A percentile compares a stretch with the other conserved stretches of the same genome.
phyloP scores from a whole-genome alignment of 1,140 invertebrate genomes.

The Drosophila truncata region DNA sequence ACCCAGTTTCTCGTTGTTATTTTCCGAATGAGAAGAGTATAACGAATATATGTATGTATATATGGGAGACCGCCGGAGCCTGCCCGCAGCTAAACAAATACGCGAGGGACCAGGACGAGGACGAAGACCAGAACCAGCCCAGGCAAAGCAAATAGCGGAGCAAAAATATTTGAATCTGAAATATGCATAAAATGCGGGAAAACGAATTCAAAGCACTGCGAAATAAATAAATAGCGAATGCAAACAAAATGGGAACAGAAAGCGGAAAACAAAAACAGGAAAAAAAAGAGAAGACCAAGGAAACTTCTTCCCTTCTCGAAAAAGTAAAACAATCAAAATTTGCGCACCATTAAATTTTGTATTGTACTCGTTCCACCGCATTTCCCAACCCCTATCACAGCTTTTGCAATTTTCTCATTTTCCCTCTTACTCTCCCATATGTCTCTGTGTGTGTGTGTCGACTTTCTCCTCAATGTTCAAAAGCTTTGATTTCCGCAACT shows the following conservation, averaged over 20 bases:
- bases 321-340: conserved; percentile 79
- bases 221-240: conserved; percentile 63
- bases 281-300: conserved; percentile 20
- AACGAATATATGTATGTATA: not conserved
- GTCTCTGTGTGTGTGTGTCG: conserved; percentile 15
- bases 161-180: conserved; percentile 61
- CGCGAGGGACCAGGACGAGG: conserved; percentile 18
- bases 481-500: conserved; percentile 19
- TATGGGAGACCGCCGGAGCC: conserved; percentile 12
- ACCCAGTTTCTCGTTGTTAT: conserved; percentile 8
- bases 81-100: conserved; percentile 48
- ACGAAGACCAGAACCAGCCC: conserved; percentile 13
- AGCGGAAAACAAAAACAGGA: conserved; percentile 3
- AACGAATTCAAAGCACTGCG: conserved; percentile 60
- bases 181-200: conserved; percentile 73
- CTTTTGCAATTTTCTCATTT: conserved; percentile 29
- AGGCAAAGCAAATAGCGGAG: conserved; percentile 53
- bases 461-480: conserved; percentile 29
- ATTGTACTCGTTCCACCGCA: conserved; percentile 50
- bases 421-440: not conserved
- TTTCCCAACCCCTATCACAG: conserved; percentile 9
- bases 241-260: conserved; percentile 48
- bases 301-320: conserved; percentile 52
- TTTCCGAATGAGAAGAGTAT: not conserved
- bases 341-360: conserved; percentile 79